Conservation (phyloP, 2,888 invertebrate genomes). For the Coleophora flavipennella region DNA sequence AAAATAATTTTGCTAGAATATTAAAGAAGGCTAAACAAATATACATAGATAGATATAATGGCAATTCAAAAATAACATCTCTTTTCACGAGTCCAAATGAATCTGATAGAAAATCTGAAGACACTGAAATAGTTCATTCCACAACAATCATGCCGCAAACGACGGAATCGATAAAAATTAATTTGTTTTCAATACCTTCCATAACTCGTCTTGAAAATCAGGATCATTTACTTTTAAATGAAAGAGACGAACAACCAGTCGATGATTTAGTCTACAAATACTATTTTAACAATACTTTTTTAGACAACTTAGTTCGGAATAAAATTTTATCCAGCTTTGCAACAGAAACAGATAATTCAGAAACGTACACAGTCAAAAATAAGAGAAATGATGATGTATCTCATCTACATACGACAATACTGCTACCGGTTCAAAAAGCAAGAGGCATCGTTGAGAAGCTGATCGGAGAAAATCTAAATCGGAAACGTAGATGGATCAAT, state of each 20-base stretch:
- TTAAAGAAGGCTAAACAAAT: conserved; percentile 51
- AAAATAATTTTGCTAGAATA: conserved; percentile 51
- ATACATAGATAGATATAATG: not conserved
- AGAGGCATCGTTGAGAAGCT: conserved; percentile 11
- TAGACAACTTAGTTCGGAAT: conserved; percentile 49
- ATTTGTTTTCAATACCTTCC: conserved; percentile 45
- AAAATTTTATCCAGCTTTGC: conserved; percentile 37
- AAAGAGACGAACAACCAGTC: conserved; percentile 49
- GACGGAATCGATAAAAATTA: conserved; percentile 49
- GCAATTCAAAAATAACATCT: not conserved
- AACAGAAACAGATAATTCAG: conserved; percentile 19
- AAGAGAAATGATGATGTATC: conserved; percentile 34
- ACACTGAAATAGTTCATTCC: conserved; percentile 10
- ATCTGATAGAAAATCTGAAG: conserved; percentile 6
- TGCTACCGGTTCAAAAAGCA: conserved; percentile 33
- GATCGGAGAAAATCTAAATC: conserved; percentile 11
- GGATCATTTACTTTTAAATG: conserved; percentile 47
- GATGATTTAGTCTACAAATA: conserved; percentile 62
- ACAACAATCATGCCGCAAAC: conserved; percentile 20
- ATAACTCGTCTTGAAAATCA: conserved; percentile 34
- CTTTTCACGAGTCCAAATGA: not conserved
- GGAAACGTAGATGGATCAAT: conserved; percentile 48
- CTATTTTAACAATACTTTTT: conserved; percentile 61
- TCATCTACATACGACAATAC: conserved; percentile 30
- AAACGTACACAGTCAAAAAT: conserved; percentile 27